phyloP scores from a whole-genome alignment of 2,888 invertebrate genomes.

The Galeopsomyia nigrocyanea region DNA sequence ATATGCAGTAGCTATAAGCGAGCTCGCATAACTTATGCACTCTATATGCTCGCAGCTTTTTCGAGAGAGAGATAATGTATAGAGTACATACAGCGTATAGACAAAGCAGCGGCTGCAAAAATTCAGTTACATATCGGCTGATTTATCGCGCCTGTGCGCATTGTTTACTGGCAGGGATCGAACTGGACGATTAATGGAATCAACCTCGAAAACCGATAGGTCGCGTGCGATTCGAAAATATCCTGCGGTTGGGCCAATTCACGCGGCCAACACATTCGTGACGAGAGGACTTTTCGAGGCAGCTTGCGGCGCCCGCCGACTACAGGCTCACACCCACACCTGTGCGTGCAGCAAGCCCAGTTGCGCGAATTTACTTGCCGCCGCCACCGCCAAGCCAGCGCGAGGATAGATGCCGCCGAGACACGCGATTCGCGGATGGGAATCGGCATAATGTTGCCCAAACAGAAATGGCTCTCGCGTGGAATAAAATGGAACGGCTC shows the following conservation, averaged over 20 bases:
- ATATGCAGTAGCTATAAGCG: too few species aligned
- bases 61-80: not conserved
- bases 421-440: conserved; percentile 56
- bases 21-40: not conserved
- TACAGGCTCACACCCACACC: conserved; percentile 1
- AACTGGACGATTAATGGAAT: conserved; percentile 57
- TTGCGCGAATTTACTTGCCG: conserved; percentile 41
- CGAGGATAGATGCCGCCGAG: conserved; percentile 48
- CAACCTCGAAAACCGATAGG: conserved; percentile 58
- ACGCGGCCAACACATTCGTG: conserved; percentile 53
- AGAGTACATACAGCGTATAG: not conserved
- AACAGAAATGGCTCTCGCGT: conserved; percentile 46
- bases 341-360: conserved; percentile 3
- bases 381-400: conserved; percentile 43
- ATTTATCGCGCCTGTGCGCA: not conserved
- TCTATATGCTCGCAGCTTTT: not conserved
- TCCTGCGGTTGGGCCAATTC: conserved; percentile 55
- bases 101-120: not conserved
- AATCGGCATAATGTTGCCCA: conserved; percentile 46
- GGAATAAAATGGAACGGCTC: conserved; percentile 45
- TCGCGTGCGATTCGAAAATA: conserved; percentile 62
- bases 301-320: conserved; percentile 33
- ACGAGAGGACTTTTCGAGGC: conserved; percentile 46
- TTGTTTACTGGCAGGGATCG: not conserved
- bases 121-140: not conserved